Evolutionary conservation across 2,797 vertebrate genomes (phyloP), one percentile per base, ranked within the genome.

Genomic region (Schizopygopsis malacanthus): DNA sequence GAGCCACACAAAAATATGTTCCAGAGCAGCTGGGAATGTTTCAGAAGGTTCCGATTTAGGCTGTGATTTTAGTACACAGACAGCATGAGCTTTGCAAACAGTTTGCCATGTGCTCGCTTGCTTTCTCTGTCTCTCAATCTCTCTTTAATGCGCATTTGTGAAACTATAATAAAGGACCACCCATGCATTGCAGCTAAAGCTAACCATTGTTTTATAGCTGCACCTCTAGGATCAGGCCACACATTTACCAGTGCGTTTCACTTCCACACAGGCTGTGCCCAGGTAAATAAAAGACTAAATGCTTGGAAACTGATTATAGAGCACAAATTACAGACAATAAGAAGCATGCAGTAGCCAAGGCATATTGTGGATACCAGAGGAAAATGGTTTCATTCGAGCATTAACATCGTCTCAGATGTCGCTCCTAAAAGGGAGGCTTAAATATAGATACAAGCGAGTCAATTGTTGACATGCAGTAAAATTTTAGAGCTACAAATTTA

Each of bases 201-300:
- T 72, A 82, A 77, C 80, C 56, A 69, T 85, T 86, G 86, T 87
- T 86, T 88, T 87, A 83, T 82, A 47, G 75, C 75, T 79, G 56
- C 33, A 56, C 65, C 70, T 65, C 33, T 45, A 67, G 47, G 59
- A 86, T 43, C 41, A 37, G 52, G 81, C 80, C 28, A 86, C 65
- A 82, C 54, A 77, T 41, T 54, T 63, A 52, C 33, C 50, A 79
- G 15, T 37, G 59, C 43, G 79, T 89, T 79, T 69, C 83, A 78
- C 88, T 73, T 71, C 83, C 76, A 52, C 79, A 78, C 6, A 73
- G 75, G 75, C 69, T 85, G 79, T 79, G 72, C 85, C 39, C 73
- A 82, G 59, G 61, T 67, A 15, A 47, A 78, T 47, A 79, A 70
- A 85, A 69, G 45, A 54, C 37, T 45, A 41, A 69, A 79, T 54